Conservation (phyloP, 2,113 vertebrate genomes). For the Heterocephalus glaber region DNA sequence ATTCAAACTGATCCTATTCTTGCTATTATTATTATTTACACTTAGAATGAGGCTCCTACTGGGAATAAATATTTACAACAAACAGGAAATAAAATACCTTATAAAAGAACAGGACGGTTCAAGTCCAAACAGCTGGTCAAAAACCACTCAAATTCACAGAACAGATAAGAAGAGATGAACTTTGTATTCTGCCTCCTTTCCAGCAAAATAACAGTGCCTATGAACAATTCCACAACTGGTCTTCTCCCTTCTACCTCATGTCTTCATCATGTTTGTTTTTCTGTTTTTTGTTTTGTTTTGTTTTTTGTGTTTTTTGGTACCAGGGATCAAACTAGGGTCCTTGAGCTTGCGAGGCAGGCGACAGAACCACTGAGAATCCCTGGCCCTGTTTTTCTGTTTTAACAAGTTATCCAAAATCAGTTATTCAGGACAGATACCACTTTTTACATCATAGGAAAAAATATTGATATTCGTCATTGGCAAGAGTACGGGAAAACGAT, state of each 20-base stretch:
- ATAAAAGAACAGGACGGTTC: background rate
- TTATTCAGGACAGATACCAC: background rate
- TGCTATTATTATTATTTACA: background rate
- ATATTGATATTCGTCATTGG: background rate
- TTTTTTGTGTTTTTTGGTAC: too few species aligned
- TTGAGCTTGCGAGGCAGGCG: too few species aligned
- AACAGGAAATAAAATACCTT: background rate
- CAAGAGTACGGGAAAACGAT: background rate
- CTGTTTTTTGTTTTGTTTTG: too few species aligned
- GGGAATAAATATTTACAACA: background rate
- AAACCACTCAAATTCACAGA: background rate
- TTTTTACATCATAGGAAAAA: background rate
- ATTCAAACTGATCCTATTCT: background rate
- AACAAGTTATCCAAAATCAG: background rate
- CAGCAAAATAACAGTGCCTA: too few species aligned
- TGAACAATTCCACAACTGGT: background rate
- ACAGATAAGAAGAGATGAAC: background rate
- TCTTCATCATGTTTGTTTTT: background rate
- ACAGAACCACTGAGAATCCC: too few species aligned
- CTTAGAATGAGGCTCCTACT: background rate
- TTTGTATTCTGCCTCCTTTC: background rate
- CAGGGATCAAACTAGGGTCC: too few species aligned
- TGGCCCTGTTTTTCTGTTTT: background rate
- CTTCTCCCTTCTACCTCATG: background rate
- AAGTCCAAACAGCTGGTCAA: background rate